Percentiles rank a stretch among this genome's conserved stretches.
These are phyloP conservation scores for Portunus trituberculatus DNA, from an alignment of 1,140 invertebrate genomes.

Conservation along the genomic window DNA sequence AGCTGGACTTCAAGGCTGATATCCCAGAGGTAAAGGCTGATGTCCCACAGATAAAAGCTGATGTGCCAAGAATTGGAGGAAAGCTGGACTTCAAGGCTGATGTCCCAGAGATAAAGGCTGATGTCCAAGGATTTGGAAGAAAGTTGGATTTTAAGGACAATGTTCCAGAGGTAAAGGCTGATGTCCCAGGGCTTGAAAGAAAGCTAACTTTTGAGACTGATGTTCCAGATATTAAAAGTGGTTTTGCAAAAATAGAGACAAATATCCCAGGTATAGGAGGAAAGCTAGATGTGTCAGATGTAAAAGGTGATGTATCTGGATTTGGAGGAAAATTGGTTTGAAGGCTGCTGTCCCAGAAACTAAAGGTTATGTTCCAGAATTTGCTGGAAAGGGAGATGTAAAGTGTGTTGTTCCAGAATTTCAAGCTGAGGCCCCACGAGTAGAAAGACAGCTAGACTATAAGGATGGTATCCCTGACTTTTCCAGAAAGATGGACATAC, in stretches of 20 bases:
- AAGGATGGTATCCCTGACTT: neutral
- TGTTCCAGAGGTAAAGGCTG: too few relatives aligned
- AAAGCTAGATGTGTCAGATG: too few relatives aligned
- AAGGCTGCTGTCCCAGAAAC: conserved; percentile 14
- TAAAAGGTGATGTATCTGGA: too few relatives aligned
- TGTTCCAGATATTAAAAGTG: too few relatives aligned
- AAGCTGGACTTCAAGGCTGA: conserved; percentile 35
- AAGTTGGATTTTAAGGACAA: too few relatives aligned
- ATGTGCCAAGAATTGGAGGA: conserved; percentile 46
- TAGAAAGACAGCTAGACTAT: neutral
- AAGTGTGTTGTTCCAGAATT: neutral
- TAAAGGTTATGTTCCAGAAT: conserved; percentile 34
- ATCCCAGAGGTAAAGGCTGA: neutral
- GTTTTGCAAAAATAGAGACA: too few relatives aligned
- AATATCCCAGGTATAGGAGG: too few relatives aligned
- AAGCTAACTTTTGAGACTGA: too few relatives aligned
- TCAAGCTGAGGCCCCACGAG: neutral
- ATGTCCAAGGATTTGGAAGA: conserved; percentile 17
- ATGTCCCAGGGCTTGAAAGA: too few relatives aligned
- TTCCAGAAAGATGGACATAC: neutral
- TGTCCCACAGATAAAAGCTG: too few relatives aligned
- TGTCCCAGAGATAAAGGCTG: neutral
- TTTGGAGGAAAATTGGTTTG: neutral
- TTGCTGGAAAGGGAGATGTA: conserved; percentile 6
- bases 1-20: neutral